Evolutionary conservation across 1,140 invertebrate genomes (phyloP).

Genomic region (Lasaia peninsularis): DNA sequence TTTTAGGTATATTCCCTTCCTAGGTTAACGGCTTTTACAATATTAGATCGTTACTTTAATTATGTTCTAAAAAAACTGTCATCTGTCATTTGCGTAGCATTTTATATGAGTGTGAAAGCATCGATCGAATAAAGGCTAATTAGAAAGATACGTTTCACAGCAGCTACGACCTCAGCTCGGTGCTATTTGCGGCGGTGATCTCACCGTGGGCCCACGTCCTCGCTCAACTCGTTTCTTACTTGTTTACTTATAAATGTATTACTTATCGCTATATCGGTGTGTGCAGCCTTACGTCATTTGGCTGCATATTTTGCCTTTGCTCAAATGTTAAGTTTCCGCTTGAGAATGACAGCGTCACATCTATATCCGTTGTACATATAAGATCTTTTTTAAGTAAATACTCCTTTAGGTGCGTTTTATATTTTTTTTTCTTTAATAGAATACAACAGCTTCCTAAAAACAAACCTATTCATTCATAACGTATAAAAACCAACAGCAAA

Average conservation of each 20-base stretch:
- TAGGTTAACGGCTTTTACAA: too few species aligned
- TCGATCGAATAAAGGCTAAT: not conserved
- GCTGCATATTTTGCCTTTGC: constrained; percentile 5
- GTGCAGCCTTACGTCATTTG: constrained; percentile 14
- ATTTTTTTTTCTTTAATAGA: too few species aligned
- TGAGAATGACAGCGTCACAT: not conserved
- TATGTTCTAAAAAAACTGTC: too few species aligned
- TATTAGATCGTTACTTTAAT: too few species aligned
- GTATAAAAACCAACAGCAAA: too few species aligned
- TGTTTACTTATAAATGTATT: constrained; percentile 41
- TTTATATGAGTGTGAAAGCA: not conserved
- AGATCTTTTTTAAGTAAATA: too few species aligned
- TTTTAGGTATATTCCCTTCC: too few species aligned
- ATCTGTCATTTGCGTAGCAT: not conserved
- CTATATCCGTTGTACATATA: not conserved
- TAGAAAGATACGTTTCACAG: constrained; percentile 1
- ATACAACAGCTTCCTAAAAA: too few species aligned
- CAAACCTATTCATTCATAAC: too few species aligned
- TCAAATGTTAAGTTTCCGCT: not conserved
- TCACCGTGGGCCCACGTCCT: constrained; percentile 51
- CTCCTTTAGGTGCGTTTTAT: too few species aligned
- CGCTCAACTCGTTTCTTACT: constrained; percentile 56
- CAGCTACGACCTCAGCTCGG: constrained; percentile 3
- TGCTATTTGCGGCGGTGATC: constrained; percentile 51
- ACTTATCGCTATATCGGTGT: constrained; percentile 7